Evolutionary conservation across 2,888 invertebrate species (phyloP), one percentile per base, ranked within the genome.

Genomic region (Eristalis intricaria): DNA sequence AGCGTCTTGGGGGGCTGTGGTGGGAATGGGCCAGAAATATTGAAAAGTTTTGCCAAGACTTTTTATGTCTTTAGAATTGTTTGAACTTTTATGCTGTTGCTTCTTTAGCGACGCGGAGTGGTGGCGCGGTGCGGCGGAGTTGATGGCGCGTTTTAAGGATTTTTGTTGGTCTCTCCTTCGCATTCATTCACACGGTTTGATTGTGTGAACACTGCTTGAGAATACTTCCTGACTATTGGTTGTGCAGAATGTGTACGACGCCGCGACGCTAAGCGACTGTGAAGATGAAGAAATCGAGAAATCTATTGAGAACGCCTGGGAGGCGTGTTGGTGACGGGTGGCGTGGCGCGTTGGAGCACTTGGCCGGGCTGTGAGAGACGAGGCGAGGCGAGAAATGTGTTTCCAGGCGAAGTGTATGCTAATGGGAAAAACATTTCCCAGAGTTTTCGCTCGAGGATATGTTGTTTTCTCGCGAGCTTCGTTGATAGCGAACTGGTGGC

Each of bases 71-170:
- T 83, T 73, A 8, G 83, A 83, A 87, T 83, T 83, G 86, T 79
- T 83, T 79, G 78, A 87, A 83, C 86, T 87, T 83, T 83, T 87
- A 83, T 87, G 58, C 86, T 83, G 83, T 87, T 87, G 86, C 86
- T 87, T 83, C 79, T 22, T 65, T 63, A 19, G 26, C 13, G 74
- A 50, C 43, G 29, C 29, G 22, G 70, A 38, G 56, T 19, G 40
- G n/a, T 19, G 26, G n/a, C 29, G 19, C 3, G 8, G 13, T 15
- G 50, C 10, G 50, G 80, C 35, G 22, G 26, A 40, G 50, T 63
- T 64, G 58, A 38, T 65, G 61, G 83, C 66, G 83, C 61, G 50
- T 69, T 75, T 75, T 64, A 70, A 74, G 63, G 32, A 66, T 26
- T 38, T 35, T 64, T 13, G 38, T 60, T 68, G 40, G 32, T 56